A percentile compares a stretch with the other conserved stretches of the same genome.
Evolutionary conservation across 2,113 vertebrate genomes (phyloP).

Genomic region (Leuciscus idus): DNA sequence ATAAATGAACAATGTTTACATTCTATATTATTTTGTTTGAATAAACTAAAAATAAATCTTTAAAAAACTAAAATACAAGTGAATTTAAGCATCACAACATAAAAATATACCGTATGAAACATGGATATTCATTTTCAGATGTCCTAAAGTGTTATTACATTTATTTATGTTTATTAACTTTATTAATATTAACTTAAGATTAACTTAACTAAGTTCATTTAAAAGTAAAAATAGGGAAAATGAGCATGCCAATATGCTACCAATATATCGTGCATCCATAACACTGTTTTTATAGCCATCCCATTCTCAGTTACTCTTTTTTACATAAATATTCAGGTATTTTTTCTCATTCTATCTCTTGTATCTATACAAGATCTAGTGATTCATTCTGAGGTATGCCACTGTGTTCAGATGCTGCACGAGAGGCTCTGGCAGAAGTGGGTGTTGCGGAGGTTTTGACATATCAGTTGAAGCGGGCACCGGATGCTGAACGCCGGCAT

Average conservation of each 20-base stretch:
- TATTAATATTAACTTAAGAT: no score
- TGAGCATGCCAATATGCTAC: neutral
- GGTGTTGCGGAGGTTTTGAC: conserved; percentile 79
- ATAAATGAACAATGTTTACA: neutral
- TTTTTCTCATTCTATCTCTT: neutral
- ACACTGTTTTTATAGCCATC: neutral
- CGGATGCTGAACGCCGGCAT: conserved; percentile 84
- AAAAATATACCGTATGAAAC: neutral
- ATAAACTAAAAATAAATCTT: neutral
- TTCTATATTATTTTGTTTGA: no score
- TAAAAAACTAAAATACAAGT: neutral
- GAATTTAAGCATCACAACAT: neutral
- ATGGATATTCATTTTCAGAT: neutral
- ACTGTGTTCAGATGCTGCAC: conserved; percentile 75
- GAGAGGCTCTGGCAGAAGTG: conserved; percentile 80
- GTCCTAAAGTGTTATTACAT: neutral
- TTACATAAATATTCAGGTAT: neutral
- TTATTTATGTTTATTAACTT: no score
- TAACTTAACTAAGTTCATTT: neutral
- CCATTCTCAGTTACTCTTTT: neutral
- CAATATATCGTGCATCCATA: neutral
- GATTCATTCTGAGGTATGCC: neutral
- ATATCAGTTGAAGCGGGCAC: conserved; percentile 80
- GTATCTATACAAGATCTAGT: neutral
- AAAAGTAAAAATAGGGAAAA: neutral